A percentile compares a stretch with the other conserved stretches of the same genome.
Evolutionary conservation across 2,113 vertebrate species (phyloP).

Genomic region (Gracilinanus agilis): DNA sequence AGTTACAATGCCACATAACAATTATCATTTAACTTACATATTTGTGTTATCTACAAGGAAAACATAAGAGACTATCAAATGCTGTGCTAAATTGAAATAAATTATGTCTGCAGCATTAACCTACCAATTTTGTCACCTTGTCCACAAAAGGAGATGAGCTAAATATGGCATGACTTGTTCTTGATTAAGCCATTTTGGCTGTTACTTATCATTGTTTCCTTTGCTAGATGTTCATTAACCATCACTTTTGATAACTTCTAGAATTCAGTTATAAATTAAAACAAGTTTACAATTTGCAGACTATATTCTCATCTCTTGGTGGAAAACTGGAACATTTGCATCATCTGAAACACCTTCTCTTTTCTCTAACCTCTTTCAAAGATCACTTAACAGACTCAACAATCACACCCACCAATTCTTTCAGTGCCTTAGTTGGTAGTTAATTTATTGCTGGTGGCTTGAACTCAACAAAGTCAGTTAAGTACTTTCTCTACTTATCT

Average conservation of each 20-base stretch:
- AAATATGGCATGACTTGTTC: background rate
- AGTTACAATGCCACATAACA: background rate
- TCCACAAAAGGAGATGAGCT: background rate
- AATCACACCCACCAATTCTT: background rate
- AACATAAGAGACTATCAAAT: background rate
- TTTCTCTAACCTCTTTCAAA: background rate
- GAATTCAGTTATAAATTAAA: background rate
- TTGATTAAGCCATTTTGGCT: background rate
- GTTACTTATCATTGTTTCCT: background rate
- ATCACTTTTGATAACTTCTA: background rate
- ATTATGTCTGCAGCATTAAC: background rate
- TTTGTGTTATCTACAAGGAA: background rate
- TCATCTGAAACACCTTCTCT: background rate
- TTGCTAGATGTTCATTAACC: background rate
- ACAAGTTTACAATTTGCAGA: background rate
- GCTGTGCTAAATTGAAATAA: background rate
- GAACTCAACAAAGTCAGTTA: background rate
- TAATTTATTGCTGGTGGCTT: background rate
- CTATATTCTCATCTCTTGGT: background rate
- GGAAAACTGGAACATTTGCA: background rate
- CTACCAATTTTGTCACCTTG: background rate
- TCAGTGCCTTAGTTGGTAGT: background rate
- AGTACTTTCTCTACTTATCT: background rate
- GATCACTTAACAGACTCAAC: background rate
- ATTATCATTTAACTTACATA: background rate